A percentile compares a stretch with the other conserved stretches of the same genome.
Conservation (phyloP, 2,888 invertebrate species). For the Nowickia ferox region DNA sequence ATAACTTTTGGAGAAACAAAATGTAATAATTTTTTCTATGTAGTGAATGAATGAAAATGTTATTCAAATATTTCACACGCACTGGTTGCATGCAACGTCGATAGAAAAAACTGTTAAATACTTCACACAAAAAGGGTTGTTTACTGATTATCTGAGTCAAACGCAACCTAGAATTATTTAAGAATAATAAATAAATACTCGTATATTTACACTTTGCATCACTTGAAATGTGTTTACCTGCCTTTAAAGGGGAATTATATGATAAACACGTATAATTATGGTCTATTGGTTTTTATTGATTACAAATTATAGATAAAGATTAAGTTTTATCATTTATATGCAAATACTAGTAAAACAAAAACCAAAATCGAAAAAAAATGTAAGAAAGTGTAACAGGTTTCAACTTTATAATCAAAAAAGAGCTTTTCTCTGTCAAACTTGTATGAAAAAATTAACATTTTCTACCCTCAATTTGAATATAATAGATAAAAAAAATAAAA, state of each 20-base stretch:
- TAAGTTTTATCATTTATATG: slow-evolving; percentile 72
- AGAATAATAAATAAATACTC: slow-evolving; percentile 15
- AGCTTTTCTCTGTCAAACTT: slow-evolving; percentile 27
- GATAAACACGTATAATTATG: slow-evolving; percentile 64
- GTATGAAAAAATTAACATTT: slow-evolving; percentile 18
- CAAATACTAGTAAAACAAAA: slow-evolving; percentile 47
- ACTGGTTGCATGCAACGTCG: not conserved
- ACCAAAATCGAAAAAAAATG: not conserved
- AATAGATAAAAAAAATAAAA: not conserved
- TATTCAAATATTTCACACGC: slow-evolving; percentile 3
- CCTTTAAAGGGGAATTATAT: slow-evolving; percentile 44
- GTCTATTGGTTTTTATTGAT: slow-evolving; percentile 66
- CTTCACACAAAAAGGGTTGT: slow-evolving; percentile 14
- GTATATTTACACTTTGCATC: not conserved
- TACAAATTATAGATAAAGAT: slow-evolving; percentile 58
- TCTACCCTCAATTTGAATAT: not conserved
- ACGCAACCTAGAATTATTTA: not conserved
- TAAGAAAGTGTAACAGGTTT: not conserved
- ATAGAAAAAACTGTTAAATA: not conserved
- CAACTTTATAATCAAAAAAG: slow-evolving; percentile 40
- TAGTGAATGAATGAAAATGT: no score
- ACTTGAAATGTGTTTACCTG: not conserved
- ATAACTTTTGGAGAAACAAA: no score
- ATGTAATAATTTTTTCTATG: no score
- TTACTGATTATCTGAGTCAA: not conserved